phyloP scores from a whole-genome alignment of 2,888 invertebrate genomes.

The Crematogaster levior region DNA sequence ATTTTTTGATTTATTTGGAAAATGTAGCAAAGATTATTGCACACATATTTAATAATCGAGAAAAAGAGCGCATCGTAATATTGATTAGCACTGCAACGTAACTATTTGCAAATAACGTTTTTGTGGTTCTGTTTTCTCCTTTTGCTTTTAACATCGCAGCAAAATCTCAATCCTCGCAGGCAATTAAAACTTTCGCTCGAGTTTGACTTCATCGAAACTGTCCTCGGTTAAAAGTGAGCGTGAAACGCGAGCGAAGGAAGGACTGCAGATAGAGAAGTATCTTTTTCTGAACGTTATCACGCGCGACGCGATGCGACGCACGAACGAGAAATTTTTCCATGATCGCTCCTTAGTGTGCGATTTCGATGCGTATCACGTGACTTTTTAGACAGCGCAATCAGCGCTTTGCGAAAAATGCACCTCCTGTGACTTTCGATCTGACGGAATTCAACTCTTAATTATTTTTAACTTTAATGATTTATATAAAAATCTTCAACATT shows the following conservation, averaged over 20 bases:
- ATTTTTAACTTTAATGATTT: not conserved
- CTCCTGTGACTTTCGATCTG: not conserved
- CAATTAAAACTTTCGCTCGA: conserved; percentile 47
- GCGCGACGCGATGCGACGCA: conserved; percentile 37
- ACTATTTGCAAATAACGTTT: conserved; percentile 26
- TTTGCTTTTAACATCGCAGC: not conserved
- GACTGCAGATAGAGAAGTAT: conserved; percentile 20
- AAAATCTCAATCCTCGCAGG: conserved; percentile 48
- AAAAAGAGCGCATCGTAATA: not conserved
- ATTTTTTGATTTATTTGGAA: not conserved
- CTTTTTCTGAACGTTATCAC: conserved; percentile 50
- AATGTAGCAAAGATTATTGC: not conserved
- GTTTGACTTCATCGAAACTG: conserved; percentile 33
- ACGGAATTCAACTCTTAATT: conserved; percentile 4
- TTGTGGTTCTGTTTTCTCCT: not conserved
- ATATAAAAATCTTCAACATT: not conserved
- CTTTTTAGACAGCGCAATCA: conserved; percentile 51
- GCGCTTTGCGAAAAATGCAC: not conserved
- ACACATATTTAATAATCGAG: not conserved
- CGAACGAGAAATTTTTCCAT: conserved; percentile 58
- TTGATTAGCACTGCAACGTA: not conserved
- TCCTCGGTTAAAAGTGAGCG: conserved; percentile 34
- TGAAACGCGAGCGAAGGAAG: not conserved
- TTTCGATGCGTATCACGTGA: conserved; percentile 30
- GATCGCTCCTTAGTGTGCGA: not conserved